These are phyloP conservation scores for Oryzias melastigma DNA, from an alignment of 2,113 vertebrate species.

Conservation along the genomic window DNA sequence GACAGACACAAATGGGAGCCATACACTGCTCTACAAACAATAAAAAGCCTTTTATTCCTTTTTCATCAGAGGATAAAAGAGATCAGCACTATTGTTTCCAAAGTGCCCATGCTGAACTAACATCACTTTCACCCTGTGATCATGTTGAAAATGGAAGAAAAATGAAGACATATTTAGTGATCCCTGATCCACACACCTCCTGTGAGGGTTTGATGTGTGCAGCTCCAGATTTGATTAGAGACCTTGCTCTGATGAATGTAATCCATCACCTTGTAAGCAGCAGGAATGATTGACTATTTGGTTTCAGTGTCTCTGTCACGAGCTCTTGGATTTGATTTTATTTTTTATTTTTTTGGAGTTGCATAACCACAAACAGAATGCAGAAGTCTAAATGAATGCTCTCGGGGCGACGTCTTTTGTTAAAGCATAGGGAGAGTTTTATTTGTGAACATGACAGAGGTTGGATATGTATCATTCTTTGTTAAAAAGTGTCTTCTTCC, in stretches of 20 bases:
- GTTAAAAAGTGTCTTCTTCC: constrained; percentile 36
- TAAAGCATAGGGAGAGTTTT: constrained; percentile 58
- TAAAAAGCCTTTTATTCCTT: constrained; percentile 20
- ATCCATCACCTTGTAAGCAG: constrained; percentile 73
- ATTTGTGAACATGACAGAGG: constrained; percentile 68
- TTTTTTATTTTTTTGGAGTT: constrained; percentile 43
- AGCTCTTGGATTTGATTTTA: constrained; percentile 48
- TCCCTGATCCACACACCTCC: constrained; percentile 55
- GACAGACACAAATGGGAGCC: constrained; percentile 10
- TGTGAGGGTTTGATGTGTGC: constrained; percentile 63
- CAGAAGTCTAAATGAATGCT: constrained; percentile 54
- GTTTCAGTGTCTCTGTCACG: constrained; percentile 59
- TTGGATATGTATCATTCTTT: constrained; percentile 58
- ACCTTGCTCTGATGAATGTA: constrained; percentile 62
- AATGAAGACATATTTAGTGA: constrained; percentile 67
- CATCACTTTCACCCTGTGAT: constrained; percentile 60
- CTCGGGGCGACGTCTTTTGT: constrained; percentile 36
- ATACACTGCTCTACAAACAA: constrained; percentile 8
- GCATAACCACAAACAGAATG: constrained; percentile 58
- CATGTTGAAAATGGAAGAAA: constrained; percentile 47
- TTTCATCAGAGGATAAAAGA: constrained; percentile 47
- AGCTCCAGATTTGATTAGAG: constrained; percentile 70
- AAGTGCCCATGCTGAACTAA: constrained; percentile 57
- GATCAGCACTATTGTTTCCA: constrained; percentile 58
- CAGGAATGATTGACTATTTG: constrained; percentile 65